These are phyloP conservation scores for Agrochola macilenta DNA, from an alignment of 2,888 invertebrate species.

Conservation along the genomic window DNA sequence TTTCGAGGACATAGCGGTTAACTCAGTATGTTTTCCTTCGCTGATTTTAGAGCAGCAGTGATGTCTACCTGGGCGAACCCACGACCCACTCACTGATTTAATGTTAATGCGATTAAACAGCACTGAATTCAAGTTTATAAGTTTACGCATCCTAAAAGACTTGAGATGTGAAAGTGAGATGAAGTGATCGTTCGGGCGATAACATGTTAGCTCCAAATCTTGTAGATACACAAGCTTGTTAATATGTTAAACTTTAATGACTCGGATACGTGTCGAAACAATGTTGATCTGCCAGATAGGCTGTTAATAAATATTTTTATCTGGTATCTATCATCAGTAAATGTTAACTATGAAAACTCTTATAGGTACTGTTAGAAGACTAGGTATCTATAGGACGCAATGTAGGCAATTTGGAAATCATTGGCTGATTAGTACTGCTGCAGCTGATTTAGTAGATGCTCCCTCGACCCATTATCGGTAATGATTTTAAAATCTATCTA, in stretches of 20 bases:
- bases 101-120: not conserved
- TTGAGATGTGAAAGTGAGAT: slow-evolving; percentile 45
- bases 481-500: not conserved
- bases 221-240: slow-evolving; percentile 30
- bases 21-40: no score
- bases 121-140: slow-evolving; percentile 6
- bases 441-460: no score
- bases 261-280: slow-evolving; percentile 50
- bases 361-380: not conserved
- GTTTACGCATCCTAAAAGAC: slow-evolving; percentile 31
- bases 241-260: slow-evolving; percentile 48
- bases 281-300: slow-evolving; percentile 31
- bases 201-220: slow-evolving; percentile 29
- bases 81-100: not conserved
- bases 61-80: not conserved
- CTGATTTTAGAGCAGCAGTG: not conserved
- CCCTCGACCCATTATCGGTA: not conserved
- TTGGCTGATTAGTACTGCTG: not conserved
- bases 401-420: not conserved
- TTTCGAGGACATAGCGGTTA: no score
- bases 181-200: slow-evolving; percentile 20
- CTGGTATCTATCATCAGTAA: slow-evolving; percentile 2
- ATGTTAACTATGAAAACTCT: not conserved
- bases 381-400: not conserved
- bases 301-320: slow-evolving; percentile 31